Conservation (phyloP, 1,140 invertebrate genomes). For the Colletes latitarsis region DNA sequence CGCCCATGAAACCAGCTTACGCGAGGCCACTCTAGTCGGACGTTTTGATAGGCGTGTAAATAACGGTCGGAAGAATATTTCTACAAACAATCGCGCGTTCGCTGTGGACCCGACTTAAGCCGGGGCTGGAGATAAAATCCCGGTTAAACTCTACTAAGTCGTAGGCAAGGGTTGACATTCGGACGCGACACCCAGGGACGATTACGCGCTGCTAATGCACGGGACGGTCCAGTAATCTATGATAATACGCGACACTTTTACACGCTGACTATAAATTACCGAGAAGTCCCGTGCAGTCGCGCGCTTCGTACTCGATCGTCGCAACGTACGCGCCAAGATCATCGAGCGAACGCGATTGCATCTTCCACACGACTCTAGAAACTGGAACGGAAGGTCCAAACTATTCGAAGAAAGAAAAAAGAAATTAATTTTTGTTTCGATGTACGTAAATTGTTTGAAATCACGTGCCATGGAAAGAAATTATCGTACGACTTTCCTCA, state of each 20-base stretch:
- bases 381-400: no score
- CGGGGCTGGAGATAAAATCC: slow-evolving; percentile 47
- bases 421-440: no score
- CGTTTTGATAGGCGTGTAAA: slow-evolving; percentile 65
- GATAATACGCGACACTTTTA: slow-evolving; percentile 31
- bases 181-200: background rate
- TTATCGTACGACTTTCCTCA: no score
- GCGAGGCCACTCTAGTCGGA: slow-evolving; percentile 36
- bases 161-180: slow-evolving; percentile 24
- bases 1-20: slow-evolving; percentile 51
- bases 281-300: no score
- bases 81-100: slow-evolving; percentile 58
- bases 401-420: no score
- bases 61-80: slow-evolving; percentile 65
- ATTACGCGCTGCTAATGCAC: slow-evolving; percentile 21
- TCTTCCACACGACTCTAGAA: no score
- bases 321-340: background rate
- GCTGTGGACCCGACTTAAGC: slow-evolving; percentile 25
- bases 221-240: slow-evolving; percentile 11
- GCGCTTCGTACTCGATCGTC: no score
- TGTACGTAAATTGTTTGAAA: no score
- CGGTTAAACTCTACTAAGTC: slow-evolving; percentile 50
- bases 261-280: background rate
- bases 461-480: no score
- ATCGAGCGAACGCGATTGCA: no score